These are phyloP conservation scores for Cryptocheilus praepositus DNA, from an alignment of 2,888 invertebrate species.

Conservation along the genomic window DNA sequence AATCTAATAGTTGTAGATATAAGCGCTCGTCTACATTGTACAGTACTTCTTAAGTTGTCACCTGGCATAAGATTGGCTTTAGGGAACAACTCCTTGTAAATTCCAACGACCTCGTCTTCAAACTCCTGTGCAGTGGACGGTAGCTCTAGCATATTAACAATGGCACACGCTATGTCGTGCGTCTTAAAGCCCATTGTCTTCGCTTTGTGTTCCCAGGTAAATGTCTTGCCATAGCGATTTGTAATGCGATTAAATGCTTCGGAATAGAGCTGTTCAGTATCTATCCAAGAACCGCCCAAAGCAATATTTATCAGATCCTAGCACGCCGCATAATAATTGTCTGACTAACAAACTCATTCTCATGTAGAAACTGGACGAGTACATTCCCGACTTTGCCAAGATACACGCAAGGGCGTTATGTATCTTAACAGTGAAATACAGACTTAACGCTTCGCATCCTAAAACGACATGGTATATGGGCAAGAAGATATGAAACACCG, in stretches of 20 bases:
- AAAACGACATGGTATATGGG: conserved; percentile 6
- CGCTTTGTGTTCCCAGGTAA: conserved; percentile 87
- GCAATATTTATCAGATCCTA: background rate
- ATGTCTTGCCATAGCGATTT: conserved; percentile 82
- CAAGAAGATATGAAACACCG: conserved; percentile 27
- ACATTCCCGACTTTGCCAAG: too few species aligned
- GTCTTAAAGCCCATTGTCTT: conserved; percentile 84
- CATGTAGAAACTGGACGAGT: too few species aligned
- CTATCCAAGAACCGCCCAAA: conserved; percentile 74
- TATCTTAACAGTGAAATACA: conserved; percentile 8
- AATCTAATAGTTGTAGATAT: background rate
- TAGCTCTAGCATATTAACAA: conserved; percentile 76
- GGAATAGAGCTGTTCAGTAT: conserved; percentile 88
- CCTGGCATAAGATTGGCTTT: conserved; percentile 64
- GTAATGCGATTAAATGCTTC: conserved; percentile 82
- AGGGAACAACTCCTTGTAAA: conserved; percentile 63
- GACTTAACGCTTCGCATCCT: background rate
- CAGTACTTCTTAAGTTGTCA: conserved; percentile 34
- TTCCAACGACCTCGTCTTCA: conserved; percentile 67
- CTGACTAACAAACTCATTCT: conserved; percentile 6
- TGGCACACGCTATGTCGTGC: conserved; percentile 76
- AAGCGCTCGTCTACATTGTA: background rate
- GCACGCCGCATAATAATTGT: background rate
- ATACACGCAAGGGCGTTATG: background rate
- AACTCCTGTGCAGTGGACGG: conserved; percentile 81